Evolutionary conservation across 2,797 vertebrate species (phyloP), one percentile per base, ranked within the genome.

Genomic region (Dendrocincla tyrannina): DNA sequence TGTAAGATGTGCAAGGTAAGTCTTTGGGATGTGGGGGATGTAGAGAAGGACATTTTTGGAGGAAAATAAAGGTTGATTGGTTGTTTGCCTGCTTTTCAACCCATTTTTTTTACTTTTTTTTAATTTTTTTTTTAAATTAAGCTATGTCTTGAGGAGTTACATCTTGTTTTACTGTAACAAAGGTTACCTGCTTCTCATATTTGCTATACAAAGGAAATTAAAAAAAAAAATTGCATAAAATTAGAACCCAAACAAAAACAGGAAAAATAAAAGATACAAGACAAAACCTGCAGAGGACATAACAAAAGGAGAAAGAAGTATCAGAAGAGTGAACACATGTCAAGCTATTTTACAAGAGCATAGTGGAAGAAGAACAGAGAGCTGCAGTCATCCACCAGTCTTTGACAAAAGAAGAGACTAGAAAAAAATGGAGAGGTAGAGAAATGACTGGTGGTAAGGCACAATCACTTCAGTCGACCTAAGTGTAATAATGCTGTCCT

Each of bases 61-160:
- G 7, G 15, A 2, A 42, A 70, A 55, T 46, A 55, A 0, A 0
- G 3, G 2, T 49, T 10, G 2, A 5, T 37, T 60, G 3, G 3
- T n/a, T 23, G 7, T 5, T 30, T 33, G 5, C 22, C 39, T 58
- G 7, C 4, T 27, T 14, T 60, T 33, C 10, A 1, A 1, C 3
- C 2, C 5, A 2, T 22, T 33, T 66, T 60, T 47, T 59, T 60
- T 10, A 2, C 0, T 33, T 47, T 58, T 75, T 50, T 55, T 24
- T 23, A 39, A 11, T 44, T 20, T 11, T 47, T 46, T 47, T 47
- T 24, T 24, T 8, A 18, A 32, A 41, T 44, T 78, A 75, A 63
- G 5, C 8, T 37, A 2, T 69, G 9, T 23, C 17, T 87, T 30
- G 4, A 85, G 10, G 28, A 53, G 19, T 27, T 58, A n/a, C 8